Base-by-base conservation (phyloP, 2,888 invertebrate species). In the Tetranychus piercei region DNA sequence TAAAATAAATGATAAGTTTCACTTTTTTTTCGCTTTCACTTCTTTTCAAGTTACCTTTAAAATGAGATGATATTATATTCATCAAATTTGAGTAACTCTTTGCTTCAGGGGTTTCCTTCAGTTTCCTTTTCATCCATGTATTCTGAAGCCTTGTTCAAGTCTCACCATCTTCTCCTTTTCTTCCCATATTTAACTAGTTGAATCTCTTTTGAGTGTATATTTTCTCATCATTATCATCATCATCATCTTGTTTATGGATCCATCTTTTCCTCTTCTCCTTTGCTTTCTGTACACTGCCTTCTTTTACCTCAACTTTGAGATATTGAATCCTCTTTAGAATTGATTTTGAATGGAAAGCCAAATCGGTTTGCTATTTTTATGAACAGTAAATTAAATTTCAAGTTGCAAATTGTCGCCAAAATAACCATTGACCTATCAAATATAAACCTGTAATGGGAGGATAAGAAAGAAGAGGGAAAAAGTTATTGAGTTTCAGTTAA, bases 371-470 rank as follows among this genome's bases (percentile, higher is more conserved):
- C 34, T 34, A 34, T 15, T 55, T 15, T 55, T 55, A 9, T 55
- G 55, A 55, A 55, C 55, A 55, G 55, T 55, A 55, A 55, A 55
- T 55, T 55, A 55, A 55, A 55, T 55, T 55, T 55, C 55, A 55
- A 55, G 55, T 55, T 55, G 55, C 55, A 55, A 55, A 55, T 55
- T 55, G 55, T 55, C 55, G 7, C 55, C 55, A 55, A 55, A n/a
- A 55, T 55, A 55, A 55, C 55, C 55, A 55, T 55, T 55, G 55
- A 55, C 15, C 55, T 55, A 55, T 15, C 11, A 55, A 15, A 55
- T 9, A 55, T 55, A 15, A 55, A 55, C 55, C 9, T 15, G 55
- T 15, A 55, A 55, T 55, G 55, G 55, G 55, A 55, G 55, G 55
- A 55, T 55, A 55, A 55, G 15, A 55, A 15, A 55, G 55, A 6